Evolutionary conservation across 2,888 invertebrate species (phyloP), one percentile per base, ranked within the genome.

Genomic region (Harmothoe impar): DNA sequence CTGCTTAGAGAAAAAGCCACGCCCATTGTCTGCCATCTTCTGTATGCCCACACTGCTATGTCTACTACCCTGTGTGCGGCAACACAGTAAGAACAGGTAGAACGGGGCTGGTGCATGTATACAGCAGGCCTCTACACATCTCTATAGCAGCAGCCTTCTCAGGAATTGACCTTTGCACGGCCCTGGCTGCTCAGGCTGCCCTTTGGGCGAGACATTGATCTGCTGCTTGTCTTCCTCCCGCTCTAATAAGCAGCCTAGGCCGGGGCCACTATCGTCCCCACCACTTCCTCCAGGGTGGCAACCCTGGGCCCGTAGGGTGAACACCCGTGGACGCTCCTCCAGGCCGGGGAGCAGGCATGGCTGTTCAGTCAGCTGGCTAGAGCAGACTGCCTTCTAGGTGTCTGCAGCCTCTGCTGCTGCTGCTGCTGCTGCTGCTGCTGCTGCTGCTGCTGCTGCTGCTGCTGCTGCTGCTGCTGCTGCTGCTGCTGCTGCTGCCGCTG

Each of bases 371-470:
- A 5, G 72, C 72, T 29, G 72, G 15, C 15, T 29, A 23, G 29
- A 25, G 29, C 72, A 25, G n/a, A 29, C 29, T 72, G 72, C 25
- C 29, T 25, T 12, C 62, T 17, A 17, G 54, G 12, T n/a, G n/a
- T 17, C 68, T n/a, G 17, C 68, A 7, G 68, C 68, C n/a, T n/a
- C n/a, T 68, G 68, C 68, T 7, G 15, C 68, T 68, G 68, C 68
- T 68, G 68, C 68, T 68, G 68, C 68, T 68, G 68, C 68, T 15
- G 12, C 68, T 68, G 68, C 68, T 68, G 68, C 68, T 68, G 20
- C 68, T n/a, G 5, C 68, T 68, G 15, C 25, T 72, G 0, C 29
- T 15, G 1, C 15, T n/a, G 29, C 29, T 3, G 5, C 5, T 72
- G 72, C 62, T 62, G 62, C 7, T 62, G 62, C 20, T 62, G 20